Base-by-base conservation (phyloP, 2,113 vertebrate species). In the Neodontobutis hainanensis region DNA sequence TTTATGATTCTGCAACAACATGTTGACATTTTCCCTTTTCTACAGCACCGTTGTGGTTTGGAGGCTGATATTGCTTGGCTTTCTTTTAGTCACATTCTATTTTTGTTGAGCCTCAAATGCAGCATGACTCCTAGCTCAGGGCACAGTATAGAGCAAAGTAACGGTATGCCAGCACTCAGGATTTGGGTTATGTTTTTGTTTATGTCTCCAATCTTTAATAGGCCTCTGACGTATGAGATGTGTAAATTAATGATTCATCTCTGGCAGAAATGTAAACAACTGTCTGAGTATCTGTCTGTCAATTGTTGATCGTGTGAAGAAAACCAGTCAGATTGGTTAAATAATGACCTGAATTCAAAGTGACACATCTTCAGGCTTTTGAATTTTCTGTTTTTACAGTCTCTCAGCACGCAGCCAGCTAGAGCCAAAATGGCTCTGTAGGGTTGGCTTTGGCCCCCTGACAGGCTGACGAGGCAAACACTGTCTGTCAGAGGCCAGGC, bases 51-150 rank as follows among this genome's bases (percentile, higher is more conserved):
- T 78, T 79, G 75, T 67, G 71, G 70, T 85, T 82, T 70, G 42
- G 77, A 77, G 61, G 66, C 48, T 69, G 58, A 50, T 11, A 84
- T 81, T 85, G 78, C 86, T 82, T 81, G 82, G 50, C 64, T 85
- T 90, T 84, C 73, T 77, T 82, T 73, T 76, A 68, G 77, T 85
- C 76, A 63, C 85, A 62, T 83, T 87, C 82, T 86, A 85, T 86
- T 87, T 88, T 72, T 61, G 79, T 81, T 77, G 46, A 44, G 66
- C 75, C 75, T 77, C 68, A 81, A 87, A 88, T 81, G 80, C 75
- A 70, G 69, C 72, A 65, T 83, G 73, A 79, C 82, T 75, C 68
- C 5, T 55, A 62, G 75, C 87, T 84, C 59, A 63, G 56, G 56
- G 73, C 82, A 43, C 65, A 47, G 55, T 59, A 32, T 65, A 56